Evolutionary conservation across 2,888 invertebrate genomes (phyloP), one percentile per base, ranked within the genome.

Genomic region (Megaustenia siamemsis): DNA sequence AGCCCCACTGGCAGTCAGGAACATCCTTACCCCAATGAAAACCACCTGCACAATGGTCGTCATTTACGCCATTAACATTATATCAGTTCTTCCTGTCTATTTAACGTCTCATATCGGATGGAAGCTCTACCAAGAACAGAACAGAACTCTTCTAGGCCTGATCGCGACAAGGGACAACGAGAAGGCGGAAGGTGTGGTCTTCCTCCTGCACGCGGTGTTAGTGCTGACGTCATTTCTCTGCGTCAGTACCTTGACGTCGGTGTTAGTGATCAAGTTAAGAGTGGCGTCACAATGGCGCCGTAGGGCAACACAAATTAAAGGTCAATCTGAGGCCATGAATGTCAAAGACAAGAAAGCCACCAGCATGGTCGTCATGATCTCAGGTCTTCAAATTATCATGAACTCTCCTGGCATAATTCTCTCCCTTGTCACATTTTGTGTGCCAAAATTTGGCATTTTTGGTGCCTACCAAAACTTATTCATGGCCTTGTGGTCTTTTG

Each of bases 401-500:
- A 63, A 78, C 38, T 40, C 63, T 43, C 77, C 77, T 40, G 63
- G 53, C 1, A 35, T 60, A 12, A 63, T 63, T 53, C 32, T 78
- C n/a, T 56, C 60, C 10, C 49, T 78, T 3, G 77, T 78, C 38
- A 38, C 43, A 40, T 40, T 63, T 12, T n/a, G 21, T 28, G 77
- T 40, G 38, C 77, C 77, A 15, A 56, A 63, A n/a, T 35, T 78
- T 60, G 56, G 77, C 40, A 40, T 78, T 15, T 53, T 60, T 43
- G 77, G 77, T 1, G 56, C n/a, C 8, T 56, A 78, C 56, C 35
- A 28, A 2, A 78, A 78, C 24, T 18, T 78, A 18, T 78, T 78
- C n/a, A 21, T n/a, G 40, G n/a, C 60, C 24, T 1, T 63, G 3
- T 78, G 77, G 77, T 63, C 60, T n/a, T 78, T 78, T n/a, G 77